Conservation (phyloP, 1,140 invertebrate genomes). For the Sminthurides bifidus region DNA sequence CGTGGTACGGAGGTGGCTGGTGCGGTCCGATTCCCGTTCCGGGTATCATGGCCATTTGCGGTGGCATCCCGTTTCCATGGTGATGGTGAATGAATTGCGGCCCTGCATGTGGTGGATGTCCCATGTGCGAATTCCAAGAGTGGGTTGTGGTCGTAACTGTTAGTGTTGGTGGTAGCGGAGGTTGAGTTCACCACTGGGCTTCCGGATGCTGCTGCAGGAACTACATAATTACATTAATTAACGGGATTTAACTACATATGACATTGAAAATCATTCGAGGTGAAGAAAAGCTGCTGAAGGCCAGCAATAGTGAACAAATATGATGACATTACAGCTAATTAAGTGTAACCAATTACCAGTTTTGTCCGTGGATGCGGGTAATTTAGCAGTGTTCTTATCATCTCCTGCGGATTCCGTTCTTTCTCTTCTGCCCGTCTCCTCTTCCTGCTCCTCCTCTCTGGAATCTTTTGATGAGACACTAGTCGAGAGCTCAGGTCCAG, state of each 20-base stretch:
- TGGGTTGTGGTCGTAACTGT: neutral
- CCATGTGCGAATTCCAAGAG: neutral
- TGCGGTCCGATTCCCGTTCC: too few relatives aligned
- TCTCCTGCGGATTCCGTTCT: neutral
- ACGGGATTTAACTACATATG: too few relatives aligned
- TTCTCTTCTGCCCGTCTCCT: neutral
- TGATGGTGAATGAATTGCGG: constrained; percentile 10
- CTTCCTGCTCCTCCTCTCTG: neutral
- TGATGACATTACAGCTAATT: too few relatives aligned
- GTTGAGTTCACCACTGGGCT: neutral
- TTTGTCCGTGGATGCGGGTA: too few relatives aligned
- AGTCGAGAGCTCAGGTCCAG: neutral
- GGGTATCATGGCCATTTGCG: too few relatives aligned
- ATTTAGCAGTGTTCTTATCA: too few relatives aligned
- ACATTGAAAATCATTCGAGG: too few relatives aligned
- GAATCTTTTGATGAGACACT: too few relatives aligned
- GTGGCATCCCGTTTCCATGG: neutral
- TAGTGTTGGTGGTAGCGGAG: constrained; percentile 6
- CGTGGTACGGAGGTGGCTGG: constrained; percentile 13
- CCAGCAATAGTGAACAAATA: too few relatives aligned
- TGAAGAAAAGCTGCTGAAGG: too few relatives aligned
- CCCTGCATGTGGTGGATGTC: constrained; percentile 8
- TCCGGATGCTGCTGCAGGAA: neutral
- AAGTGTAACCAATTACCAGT: too few relatives aligned
- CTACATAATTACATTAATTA: neutral